Evolutionary conservation across 1,140 invertebrate genomes (phyloP), one percentile per base, ranked within the genome.

Genomic region (Drosophila mojavensis): DNA sequence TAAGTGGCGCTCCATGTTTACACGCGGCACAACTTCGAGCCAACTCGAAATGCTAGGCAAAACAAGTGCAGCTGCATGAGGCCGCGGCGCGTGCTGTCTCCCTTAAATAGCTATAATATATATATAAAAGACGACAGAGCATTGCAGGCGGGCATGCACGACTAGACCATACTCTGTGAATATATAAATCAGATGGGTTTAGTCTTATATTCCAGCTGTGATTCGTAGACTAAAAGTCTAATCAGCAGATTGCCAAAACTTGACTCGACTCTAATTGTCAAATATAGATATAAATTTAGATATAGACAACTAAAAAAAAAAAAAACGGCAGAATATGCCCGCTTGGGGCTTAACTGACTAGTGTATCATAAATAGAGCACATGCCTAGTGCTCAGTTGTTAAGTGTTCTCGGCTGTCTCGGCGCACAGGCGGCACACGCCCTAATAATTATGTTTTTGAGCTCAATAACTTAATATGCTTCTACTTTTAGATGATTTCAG

Each of bases 1-100:
- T 96, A 94, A 94, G 94, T 94, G 76, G 91, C 71, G 91, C 53
- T 85, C 78, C 65, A 30, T 28, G 50, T 64, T 48, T 28, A 75
- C 24, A 62, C 56, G 36, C 55, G 43, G 0, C 54, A 5, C 5
- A 24, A 11, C 15, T 24, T 24, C 50, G 3, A 9, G 0, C 15
- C 33, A n/a, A 7, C 54, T 7, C 36, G 10, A 41, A 30, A 20
- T 54, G 6, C 33, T 17, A 15, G 28, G 36, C 50, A 54, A 30
- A 56, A 50, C 77, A 79, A 79, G 77, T 79, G 77, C 58, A 64
- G 20, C 43, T 36, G 61, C 61, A 51, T 6, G 17, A n/a, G 7
- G 2, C 15, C 10, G 33, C 28, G 17, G 5, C 43, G 47, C 48
- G 39, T 53, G 47, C 61, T 54, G 9, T 5, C 48, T 4, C 0